Percentiles rank a stretch among this genome's conserved stretches.
Conservation (phyloP, 30 jellyfish, hydroid and myxozoan species). For the Pelagia noctiluca region DNA sequence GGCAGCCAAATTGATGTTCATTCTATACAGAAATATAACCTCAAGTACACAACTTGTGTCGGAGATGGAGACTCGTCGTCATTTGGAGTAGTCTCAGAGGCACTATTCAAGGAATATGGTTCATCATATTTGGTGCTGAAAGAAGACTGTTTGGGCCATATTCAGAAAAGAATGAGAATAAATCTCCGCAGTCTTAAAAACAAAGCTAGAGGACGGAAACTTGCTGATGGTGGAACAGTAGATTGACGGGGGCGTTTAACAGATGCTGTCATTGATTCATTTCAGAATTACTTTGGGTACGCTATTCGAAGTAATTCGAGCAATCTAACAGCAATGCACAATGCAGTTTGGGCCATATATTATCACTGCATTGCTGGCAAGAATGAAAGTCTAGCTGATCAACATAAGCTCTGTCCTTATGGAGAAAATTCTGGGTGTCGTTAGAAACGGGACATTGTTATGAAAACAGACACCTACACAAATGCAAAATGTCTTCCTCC, state of each 20-base stretch:
- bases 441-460: conserved; percentile 13
- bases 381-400: conserved; percentile 26
- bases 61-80: conserved; percentile 59
- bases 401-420: conserved; percentile 36
- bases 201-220: conserved; percentile 27
- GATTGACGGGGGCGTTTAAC: conserved; percentile 51
- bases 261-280: conserved; percentile 24
- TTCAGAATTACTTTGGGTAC: conserved; percentile 41
- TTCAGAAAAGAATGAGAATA: conserved; percentile 57
- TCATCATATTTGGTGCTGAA: conserved; percentile 23
- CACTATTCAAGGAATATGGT: conserved; percentile 29
- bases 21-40: conserved; percentile 26
- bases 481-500: conserved; percentile 33
- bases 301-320: too few species aligned
- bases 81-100: conserved; percentile 35
- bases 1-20: conserved; percentile 31
- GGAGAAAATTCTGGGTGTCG: conserved; percentile 48
- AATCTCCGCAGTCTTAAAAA: conserved; percentile 22
- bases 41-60: conserved; percentile 39
- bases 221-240: conserved; percentile 43
- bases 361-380: conserved; percentile 37
- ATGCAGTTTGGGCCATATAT: conserved; percentile 38
- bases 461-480: conserved; percentile 30
- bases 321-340: conserved; percentile 25
- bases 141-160: conserved; percentile 57